Evolutionary conservation across 2,113 vertebrate species (phyloP).

Genomic region (Rhinolophus ferrumequinum): DNA sequence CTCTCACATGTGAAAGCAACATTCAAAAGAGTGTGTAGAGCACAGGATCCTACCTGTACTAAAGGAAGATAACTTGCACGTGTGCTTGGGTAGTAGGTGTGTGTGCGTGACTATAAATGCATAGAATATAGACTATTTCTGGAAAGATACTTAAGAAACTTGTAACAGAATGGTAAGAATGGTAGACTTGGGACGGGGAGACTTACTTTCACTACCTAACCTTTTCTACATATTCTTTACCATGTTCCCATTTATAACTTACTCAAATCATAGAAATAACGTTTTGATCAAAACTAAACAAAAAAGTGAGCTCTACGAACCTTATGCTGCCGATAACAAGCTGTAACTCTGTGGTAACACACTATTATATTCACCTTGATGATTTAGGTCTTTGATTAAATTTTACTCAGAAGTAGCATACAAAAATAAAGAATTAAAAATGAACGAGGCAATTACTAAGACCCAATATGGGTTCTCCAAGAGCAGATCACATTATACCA

Average conservation of each 20-base stretch:
- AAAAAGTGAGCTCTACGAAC: not conserved
- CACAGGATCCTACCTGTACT: too few relatives aligned
- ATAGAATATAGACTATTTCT: not conserved
- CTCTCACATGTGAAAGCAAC: not conserved
- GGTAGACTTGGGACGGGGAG: not conserved
- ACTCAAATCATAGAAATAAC: not conserved
- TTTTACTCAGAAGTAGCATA: not conserved
- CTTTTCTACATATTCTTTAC: not conserved
- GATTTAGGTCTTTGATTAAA: not conserved
- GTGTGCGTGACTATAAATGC: not conserved
- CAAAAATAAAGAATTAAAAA: not conserved
- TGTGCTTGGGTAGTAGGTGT: not conserved
- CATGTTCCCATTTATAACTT: not conserved
- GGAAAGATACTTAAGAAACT: not conserved
- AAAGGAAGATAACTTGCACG: not conserved
- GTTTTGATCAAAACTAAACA: not conserved
- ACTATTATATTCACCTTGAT: not conserved
- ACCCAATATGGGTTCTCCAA: not conserved
- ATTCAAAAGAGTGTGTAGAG: not conserved
- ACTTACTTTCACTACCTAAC: not conserved
- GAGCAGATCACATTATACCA: not conserved
- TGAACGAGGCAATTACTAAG: not conserved
- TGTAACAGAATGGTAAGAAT: not conserved
- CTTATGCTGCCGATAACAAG: not conserved
- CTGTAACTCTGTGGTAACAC: not conserved